Conservation (phyloP, 1,140 invertebrate species). For the Palaemon carinicauda region DNA sequence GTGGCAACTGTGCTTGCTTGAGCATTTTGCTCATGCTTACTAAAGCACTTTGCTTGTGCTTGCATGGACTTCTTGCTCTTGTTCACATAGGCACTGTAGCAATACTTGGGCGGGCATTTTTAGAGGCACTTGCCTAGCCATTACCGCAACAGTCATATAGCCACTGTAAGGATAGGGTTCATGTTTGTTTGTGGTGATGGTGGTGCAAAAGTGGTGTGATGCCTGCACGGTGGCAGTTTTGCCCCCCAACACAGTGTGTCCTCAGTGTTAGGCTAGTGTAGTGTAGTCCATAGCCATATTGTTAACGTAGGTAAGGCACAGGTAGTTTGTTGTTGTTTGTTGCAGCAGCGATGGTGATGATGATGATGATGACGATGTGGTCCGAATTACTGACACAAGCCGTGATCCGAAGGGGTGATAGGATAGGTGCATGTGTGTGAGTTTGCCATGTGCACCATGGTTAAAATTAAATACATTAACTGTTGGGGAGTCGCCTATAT, state of each 20-base stretch:
- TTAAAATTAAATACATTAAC: constrained; percentile 21
- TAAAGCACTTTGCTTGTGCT: too few species aligned
- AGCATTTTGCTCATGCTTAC: too few species aligned
- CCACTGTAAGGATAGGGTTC: not conserved
- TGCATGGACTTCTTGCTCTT: too few species aligned
- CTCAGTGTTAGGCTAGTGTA: constrained; percentile 50
- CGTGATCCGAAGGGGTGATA: constrained; percentile 48
- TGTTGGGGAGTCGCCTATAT: constrained; percentile 39
- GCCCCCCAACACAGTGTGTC: constrained; percentile 43
- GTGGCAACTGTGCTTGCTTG: too few species aligned
- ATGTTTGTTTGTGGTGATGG: not conserved
- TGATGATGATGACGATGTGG: constrained; percentile 48
- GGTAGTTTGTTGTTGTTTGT: constrained; percentile 53
- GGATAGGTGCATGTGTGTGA: constrained; percentile 13
- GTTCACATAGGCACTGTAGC: not conserved
- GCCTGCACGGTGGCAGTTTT: not conserved
- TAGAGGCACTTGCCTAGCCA: not conserved
- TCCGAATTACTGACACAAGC: constrained; percentile 54
- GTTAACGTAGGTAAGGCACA: constrained; percentile 54
- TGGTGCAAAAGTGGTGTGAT: not conserved
- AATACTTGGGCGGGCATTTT: not conserved
- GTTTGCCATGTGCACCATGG: constrained; percentile 37
- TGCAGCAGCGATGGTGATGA: constrained; percentile 50
- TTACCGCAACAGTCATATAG: not conserved
- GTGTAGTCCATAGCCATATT: constrained; percentile 45